phyloP scores from a whole-genome alignment of 2,888 invertebrate species.

The Griposia aprilina region DNA sequence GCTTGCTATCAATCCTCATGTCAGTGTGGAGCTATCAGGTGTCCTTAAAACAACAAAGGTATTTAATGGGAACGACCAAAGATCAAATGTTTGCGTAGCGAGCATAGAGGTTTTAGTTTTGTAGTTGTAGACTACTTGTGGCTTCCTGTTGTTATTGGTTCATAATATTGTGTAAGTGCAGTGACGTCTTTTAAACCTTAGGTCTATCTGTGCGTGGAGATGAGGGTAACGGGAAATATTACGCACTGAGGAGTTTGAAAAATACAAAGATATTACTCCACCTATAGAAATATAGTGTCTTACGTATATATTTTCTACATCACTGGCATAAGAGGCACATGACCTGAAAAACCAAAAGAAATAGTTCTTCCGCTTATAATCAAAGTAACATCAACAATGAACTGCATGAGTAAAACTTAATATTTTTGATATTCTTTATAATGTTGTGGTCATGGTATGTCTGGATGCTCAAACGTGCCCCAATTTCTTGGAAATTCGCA shows the following conservation, averaged over 20 bases:
- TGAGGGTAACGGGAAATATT: neutral
- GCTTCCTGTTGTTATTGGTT: slow-evolving; percentile 74
- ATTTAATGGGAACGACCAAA: slow-evolving; percentile 41
- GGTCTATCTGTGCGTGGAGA: neutral
- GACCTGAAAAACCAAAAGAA: neutral
- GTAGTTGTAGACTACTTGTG: slow-evolving; percentile 68
- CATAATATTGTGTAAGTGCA: slow-evolving; percentile 10
- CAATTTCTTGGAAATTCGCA: too few species aligned
- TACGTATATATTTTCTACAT: too few species aligned
- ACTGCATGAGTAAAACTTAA: neutral
- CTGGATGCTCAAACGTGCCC: too few species aligned
- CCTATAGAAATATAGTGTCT: neutral
- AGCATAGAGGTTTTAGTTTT: slow-evolving; percentile 61
- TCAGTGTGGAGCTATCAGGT: slow-evolving; percentile 54
- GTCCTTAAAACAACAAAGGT: slow-evolving; percentile 57
- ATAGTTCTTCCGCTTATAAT: neutral
- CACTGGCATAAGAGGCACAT: neutral
- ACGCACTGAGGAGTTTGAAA: too few species aligned
- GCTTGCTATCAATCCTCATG: slow-evolving; percentile 54
- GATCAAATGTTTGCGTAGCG: slow-evolving; percentile 66
- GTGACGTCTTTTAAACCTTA: neutral
- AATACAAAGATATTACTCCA: neutral
- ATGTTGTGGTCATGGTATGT: too few species aligned
- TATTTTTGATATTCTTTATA: neutral
- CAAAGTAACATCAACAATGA: neutral